Evolutionary conservation across 2,797 vertebrate species (phyloP).

Genomic region (Chloroceryle inda): DNA sequence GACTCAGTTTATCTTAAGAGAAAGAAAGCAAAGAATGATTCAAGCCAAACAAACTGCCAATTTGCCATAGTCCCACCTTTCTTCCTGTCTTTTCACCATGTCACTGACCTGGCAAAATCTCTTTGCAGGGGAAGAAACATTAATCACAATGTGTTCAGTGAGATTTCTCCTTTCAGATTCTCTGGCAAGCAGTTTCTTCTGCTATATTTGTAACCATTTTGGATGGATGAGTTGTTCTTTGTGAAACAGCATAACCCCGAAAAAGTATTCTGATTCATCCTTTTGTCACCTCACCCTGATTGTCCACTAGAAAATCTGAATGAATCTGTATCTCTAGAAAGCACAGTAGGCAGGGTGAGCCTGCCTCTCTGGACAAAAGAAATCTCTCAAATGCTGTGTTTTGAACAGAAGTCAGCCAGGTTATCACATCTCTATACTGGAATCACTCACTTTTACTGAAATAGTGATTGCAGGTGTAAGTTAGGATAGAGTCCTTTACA

Average conservation of each 20-base stretch:
- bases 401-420: background rate
- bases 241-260: background rate
- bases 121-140: background rate
- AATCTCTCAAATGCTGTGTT: background rate
- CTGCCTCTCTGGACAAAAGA: background rate
- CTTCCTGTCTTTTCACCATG: background rate
- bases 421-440: background rate
- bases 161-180: background rate
- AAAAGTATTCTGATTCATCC: background rate
- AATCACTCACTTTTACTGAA: background rate
- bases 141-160: background rate
- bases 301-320: background rate
- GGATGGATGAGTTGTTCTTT: background rate
- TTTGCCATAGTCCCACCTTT: background rate
- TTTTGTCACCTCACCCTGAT: background rate
- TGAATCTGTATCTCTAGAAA: background rate
- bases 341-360: fast-evolving
- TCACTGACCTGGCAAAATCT: background rate
- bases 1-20: background rate
- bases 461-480: background rate
- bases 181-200: background rate
- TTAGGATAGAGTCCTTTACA: background rate
- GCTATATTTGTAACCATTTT: background rate
- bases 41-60: background rate
- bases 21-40: background rate